Base-by-base conservation (phyloP, 2,888 invertebrate genomes). In the Lasioglossum oenotherae region DNA sequence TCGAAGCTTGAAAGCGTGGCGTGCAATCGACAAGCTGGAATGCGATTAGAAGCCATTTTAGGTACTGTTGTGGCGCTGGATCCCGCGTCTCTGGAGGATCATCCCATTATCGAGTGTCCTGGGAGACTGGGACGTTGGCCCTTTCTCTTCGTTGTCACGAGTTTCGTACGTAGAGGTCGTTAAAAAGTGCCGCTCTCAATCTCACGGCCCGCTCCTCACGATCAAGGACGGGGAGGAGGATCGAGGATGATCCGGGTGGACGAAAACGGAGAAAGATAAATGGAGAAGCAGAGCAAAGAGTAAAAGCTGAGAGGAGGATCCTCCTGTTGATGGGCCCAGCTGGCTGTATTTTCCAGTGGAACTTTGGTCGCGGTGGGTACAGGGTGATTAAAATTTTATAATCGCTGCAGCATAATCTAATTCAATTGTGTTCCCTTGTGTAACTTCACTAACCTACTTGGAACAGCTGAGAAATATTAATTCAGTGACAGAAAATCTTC, bases 151-250 rank as follows among this genome's bases (percentile, higher is more conserved):
- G 64, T 16, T 31, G n/a, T 73, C 78, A 49, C 81, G 77, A 44
- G 44, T 71, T 16, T 53, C 44, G 81, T 71, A 85, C 81, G 78
- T 81, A 57, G 79, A 88, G 83, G 86, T 88, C 81, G 87, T 85
- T 88, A 87, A 89, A 91, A 89, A 81, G 84, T 88, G 84, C 82
- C 74, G 84, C 77, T 90, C 88, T 82, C 87, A 81, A 88, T 90
- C 91, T 89, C 88, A 86, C 85, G 90, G 82, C 82, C 82, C 77
- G 71, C 27, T 83, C 80, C 74, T 80, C 81, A 74, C 60, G 77
- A 74, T 35, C 71, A 27, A 49, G 82, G 78, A 74, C 76, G 31
- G 16, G 53, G 49, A 27, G 64, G 27, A 10, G 41, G 31, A 64
- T n/a, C 67, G 57, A 49, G 23, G 41, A 31, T n/a, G 23, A 74